Evolutionary conservation across 1,140 invertebrate species (phyloP).

Genomic region (Mycetomoellerius zeteki): DNA sequence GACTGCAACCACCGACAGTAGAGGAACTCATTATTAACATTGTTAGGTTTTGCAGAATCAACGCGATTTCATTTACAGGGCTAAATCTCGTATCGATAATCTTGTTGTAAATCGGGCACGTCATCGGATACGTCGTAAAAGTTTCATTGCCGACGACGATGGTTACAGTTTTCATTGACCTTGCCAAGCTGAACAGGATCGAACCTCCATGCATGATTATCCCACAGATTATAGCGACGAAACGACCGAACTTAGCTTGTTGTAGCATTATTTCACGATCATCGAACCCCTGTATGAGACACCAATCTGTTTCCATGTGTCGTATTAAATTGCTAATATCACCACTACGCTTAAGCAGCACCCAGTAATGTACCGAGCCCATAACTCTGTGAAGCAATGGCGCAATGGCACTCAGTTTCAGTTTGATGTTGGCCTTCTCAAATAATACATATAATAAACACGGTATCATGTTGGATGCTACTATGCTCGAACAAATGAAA

Average conservation of each 20-base stretch:
- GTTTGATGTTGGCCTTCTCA: conserved; percentile 68
- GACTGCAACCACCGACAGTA: conserved; percentile 58
- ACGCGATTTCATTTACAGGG: conserved; percentile 73
- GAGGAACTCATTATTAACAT: conserved; percentile 66
- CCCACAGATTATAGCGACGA: conserved; percentile 11
- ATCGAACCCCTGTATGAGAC: background rate
- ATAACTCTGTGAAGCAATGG: conserved; percentile 78
- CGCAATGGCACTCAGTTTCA: conserved; percentile 75
- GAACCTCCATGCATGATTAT: conserved; percentile 56
- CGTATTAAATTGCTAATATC: conserved; percentile 76
- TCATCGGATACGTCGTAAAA: conserved; percentile 56
- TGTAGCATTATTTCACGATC: conserved; percentile 62
- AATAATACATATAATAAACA: conserved; percentile 51
- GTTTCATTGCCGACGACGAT: background rate
- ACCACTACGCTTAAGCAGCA: conserved; percentile 56
- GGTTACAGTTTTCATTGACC: conserved; percentile 17
- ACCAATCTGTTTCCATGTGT: conserved; percentile 80
- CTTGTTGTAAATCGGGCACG: conserved; percentile 72
- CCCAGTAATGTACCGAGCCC: conserved; percentile 77
- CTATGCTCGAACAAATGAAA: background rate
- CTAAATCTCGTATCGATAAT: conserved; percentile 67
- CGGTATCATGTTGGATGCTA: conserved; percentile 5
- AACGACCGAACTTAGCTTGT: conserved; percentile 60
- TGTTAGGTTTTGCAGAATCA: conserved; percentile 61
- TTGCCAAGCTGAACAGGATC: conserved; percentile 42